Percentiles rank a stretch among this genome's conserved stretches.
These are phyloP conservation scores for Vidua macroura DNA, from an alignment of 2,113 vertebrate species.

Conservation along the genomic window DNA sequence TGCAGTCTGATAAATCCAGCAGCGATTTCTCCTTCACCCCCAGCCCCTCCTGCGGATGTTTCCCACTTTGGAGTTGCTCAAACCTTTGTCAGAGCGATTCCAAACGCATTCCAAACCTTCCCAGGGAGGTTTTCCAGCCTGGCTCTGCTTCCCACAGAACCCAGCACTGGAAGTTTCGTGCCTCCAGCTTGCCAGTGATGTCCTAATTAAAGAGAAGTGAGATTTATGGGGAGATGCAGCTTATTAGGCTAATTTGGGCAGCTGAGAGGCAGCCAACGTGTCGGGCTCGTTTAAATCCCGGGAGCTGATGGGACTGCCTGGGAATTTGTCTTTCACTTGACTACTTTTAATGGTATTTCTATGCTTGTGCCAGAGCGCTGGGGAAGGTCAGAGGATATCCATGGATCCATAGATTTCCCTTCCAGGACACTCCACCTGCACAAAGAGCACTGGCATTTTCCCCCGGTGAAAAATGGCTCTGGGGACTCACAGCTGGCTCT, in stretches of 20 bases:
- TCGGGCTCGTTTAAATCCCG: not conserved
- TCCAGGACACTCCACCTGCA: not conserved
- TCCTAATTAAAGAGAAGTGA: not conserved
- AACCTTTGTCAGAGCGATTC: not conserved
- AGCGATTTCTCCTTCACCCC: slow-evolving; percentile 30
- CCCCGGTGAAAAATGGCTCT: rapidly evolving
- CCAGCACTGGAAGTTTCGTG: not conserved
- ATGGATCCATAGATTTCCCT: not conserved
- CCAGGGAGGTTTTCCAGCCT: not conserved
- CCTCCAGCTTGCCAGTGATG: not conserved
- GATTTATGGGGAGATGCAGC: not conserved
- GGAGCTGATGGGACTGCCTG: not conserved
- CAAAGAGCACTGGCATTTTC: not conserved
- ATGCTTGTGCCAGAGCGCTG: not conserved
- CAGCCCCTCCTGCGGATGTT: not conserved
- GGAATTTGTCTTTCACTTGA: not conserved
- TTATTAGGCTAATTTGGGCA: not conserved
- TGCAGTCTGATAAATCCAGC: slow-evolving; percentile 56
- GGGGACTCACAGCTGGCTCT: rapidly evolving
- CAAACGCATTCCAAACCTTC: not conserved
- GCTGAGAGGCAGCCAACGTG: not conserved
- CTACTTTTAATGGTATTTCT: not conserved
- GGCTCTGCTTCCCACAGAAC: not conserved
- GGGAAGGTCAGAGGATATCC: not conserved
- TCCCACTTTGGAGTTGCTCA: not conserved